Percentiles rank a stretch among this genome's conserved stretches.
These are phyloP conservation scores for Melanerpes formicivorus DNA, from an alignment of 2,113 vertebrate species.

Conservation along the genomic window DNA sequence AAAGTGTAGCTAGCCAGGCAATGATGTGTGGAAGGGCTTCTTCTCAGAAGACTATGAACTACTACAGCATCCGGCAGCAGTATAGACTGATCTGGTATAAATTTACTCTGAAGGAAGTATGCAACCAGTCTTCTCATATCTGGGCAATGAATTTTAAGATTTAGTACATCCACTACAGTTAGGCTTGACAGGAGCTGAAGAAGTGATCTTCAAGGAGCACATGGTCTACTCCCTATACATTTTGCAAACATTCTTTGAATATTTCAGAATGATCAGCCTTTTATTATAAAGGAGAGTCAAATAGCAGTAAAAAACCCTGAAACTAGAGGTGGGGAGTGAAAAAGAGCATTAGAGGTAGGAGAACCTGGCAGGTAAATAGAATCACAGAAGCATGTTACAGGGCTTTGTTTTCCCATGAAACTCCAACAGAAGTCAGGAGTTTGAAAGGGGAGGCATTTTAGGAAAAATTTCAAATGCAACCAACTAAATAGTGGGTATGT, in stretches of 20 bases:
- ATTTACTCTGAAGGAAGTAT: not conserved
- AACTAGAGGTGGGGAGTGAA: not conserved
- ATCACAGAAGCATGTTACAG: not conserved
- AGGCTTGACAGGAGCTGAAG: not conserved
- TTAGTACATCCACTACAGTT: not conserved
- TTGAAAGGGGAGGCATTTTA: constrained; percentile 10
- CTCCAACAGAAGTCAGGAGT: not conserved
- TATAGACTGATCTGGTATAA: not conserved
- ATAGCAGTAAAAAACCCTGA: not conserved
- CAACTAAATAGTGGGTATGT: not conserved
- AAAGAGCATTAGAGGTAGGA: not conserved
- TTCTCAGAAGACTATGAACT: not conserved
- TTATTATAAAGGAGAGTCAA: not conserved
- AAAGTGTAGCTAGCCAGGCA: not conserved
- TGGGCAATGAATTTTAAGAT: not conserved
- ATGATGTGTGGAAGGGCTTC: not conserved
- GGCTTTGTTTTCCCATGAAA: not conserved
- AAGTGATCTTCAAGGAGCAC: not conserved
- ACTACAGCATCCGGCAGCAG: not conserved
- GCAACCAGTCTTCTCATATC: not conserved
- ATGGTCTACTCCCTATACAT: not conserved
- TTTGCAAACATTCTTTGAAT: not conserved
- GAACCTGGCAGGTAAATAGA: not conserved
- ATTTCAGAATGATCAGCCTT: not conserved
- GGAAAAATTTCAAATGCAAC: constrained; percentile 14